phyloP scores from a whole-genome alignment of 2,888 invertebrate genomes.

The Apoda limacodes region DNA sequence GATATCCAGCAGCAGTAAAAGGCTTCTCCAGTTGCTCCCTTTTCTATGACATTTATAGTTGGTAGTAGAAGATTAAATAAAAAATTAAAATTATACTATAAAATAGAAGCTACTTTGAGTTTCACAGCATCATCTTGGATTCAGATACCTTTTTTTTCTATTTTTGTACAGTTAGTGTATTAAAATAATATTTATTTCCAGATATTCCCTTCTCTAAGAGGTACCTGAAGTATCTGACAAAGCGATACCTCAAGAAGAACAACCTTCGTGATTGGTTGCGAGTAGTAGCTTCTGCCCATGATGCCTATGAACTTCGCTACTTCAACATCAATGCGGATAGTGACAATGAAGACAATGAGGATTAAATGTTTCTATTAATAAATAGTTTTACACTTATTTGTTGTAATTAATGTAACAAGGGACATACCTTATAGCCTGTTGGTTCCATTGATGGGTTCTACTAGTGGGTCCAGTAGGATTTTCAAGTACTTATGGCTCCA shows the following conservation, averaged over 20 bases:
- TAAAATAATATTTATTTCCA: conserved; percentile 38
- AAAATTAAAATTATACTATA: too few species aligned
- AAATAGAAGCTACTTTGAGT: too few species aligned
- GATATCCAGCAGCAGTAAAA: too few species aligned
- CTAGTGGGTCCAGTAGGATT: too few species aligned
- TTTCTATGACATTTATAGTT: too few species aligned
- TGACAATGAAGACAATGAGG: conserved; percentile 88
- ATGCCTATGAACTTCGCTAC: conserved; percentile 98
- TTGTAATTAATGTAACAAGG: too few species aligned
- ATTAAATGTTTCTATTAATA: conserved; percentile 69
- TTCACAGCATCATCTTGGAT: background rate
- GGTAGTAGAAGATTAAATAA: too few species aligned
- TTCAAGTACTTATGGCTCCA: too few species aligned
- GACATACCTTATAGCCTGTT: too few species aligned
- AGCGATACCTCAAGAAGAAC: conserved; percentile 99
- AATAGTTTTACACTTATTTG: conserved; percentile 63
- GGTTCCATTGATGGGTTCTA: too few species aligned
- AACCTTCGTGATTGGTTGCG: conserved; percentile 98
- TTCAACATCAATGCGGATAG: conserved; percentile 92
- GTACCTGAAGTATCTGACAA: conserved; percentile 98
- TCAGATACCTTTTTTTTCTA: background rate
- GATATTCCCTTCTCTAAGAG: conserved; percentile 82
- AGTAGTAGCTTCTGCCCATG: conserved; percentile 97
- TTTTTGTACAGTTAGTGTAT: too few species aligned
- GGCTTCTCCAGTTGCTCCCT: too few species aligned